A percentile compares a stretch with the other conserved stretches of the same genome.
Conservation (phyloP, 2,113 vertebrate genomes). For the Damaliscus lunatus region DNA sequence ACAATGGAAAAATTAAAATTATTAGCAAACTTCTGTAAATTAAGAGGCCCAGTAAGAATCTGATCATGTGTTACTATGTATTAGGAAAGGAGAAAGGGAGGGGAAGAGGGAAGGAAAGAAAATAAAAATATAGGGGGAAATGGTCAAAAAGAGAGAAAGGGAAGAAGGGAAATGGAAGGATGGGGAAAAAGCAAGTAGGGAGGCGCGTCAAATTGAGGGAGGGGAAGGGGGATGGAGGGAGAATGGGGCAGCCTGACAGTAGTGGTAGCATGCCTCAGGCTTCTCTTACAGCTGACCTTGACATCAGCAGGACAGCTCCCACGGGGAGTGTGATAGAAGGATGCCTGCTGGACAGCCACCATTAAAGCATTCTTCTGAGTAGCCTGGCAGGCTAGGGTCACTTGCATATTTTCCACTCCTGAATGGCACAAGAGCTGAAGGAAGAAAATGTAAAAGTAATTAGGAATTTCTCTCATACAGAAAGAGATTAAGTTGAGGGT, state of each 20-base stretch:
- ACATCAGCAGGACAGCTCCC: neutral
- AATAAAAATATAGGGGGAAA: neutral
- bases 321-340: conserved; percentile 72
- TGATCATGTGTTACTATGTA: neutral
- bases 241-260: neutral
- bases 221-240: too few relatives aligned
- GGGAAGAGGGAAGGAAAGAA: neutral
- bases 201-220: rapidly evolving
- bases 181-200: neutral
- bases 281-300: conserved; percentile 60
- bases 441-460: neutral
- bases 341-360: conserved; percentile 79
- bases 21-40: neutral
- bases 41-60: neutral
- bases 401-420: conserved; percentile 82
- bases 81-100: neutral
- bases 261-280: neutral
- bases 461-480: neutral
- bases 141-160: neutral
- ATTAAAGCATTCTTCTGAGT: conserved; percentile 85
- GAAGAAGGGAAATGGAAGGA: too few relatives aligned
- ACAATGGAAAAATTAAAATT: neutral
- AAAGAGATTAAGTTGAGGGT: neutral
- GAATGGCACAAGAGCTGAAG: conserved; percentile 79
- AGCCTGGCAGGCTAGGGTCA: conserved; percentile 82